Evolutionary conservation across 2,797 vertebrate genomes (phyloP), one percentile per base, ranked within the genome.

Genomic region (Chaetodon trifasciatus): DNA sequence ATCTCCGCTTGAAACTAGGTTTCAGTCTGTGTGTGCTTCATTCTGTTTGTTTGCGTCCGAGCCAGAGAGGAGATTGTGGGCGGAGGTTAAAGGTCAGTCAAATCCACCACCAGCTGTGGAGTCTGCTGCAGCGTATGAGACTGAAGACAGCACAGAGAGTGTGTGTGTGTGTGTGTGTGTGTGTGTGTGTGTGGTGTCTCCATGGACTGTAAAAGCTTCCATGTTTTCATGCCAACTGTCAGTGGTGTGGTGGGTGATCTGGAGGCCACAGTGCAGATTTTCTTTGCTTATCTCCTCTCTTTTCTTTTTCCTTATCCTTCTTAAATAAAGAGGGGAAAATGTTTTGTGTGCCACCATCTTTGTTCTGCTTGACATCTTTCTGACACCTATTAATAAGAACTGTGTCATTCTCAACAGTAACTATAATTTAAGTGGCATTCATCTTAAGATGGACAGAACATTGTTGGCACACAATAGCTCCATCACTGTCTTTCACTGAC

Each of bases 41-140:
- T 69, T 81, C 32, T 42, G 52, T 82, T 62, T 39, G 58, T 71
- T 39, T 70, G 75, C 67, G 65, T 62, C 32, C 0, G 23, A 88
- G 68, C 44, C 61, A 69, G 35, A 81, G 19, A 50, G 56, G 57
- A 40, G 62, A 83, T 56, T 70, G 68, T 70, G 47, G 61, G 8
- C 40, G 23, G 24, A 82, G 50, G 71, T 76, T 72, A 77, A 84
- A 85, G 72, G 47, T 62, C 70, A 57, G 37, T 55, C 23, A 83
- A 82, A 84, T 74, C 67, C 73, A 73, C 60, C 17, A 61, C 42
- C 70, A 84, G 78, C 84, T 79, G 72, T 76, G 64, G 55, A 79
- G 74, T 52, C 44, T 67, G 58, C 69, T 46, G 71, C 17, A 76
- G 71, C 39, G 70, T 69, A 56, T 37, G 46, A 73, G 66, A 50